Base-by-base conservation (phyloP, 1,140 invertebrate species). In the Parasteatoda tepidariorum region DNA sequence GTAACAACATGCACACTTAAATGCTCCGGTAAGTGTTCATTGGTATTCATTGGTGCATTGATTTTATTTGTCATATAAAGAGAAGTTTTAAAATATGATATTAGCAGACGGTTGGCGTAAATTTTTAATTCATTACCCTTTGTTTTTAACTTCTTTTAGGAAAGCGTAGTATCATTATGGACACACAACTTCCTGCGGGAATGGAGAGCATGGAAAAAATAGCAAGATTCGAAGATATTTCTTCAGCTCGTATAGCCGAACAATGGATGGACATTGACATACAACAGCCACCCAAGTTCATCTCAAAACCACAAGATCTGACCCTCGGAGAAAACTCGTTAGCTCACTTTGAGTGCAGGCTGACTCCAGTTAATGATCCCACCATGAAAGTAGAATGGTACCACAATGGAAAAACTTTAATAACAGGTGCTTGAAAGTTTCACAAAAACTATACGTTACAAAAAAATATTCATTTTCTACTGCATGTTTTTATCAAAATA, bases 361-460 rank as follows among this genome's bases (percentile, higher is more conserved):
- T 98, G 26, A 92, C 93, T 74, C 97, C 97, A n/a, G 92, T 96
- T 9, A 95, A 96, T 86, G 96, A 98, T 90, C 94, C 95, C 0
- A 95, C 94, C 79, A 94, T 98, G 94, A 92, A 94, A 85, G 95
- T 98, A 18, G 97, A 98, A 90, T 98, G 97, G 97, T 98, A 94
- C 92, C 96, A 98, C 86, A 97, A 98, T 89, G 97, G 96, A 38
- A 96, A 97, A 90, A 92, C 95, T 11, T 90, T 98, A 61, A 92
- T 86, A 24, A 84, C 84, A 34, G 96, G 95, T 64, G 96, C 15
- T 57, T 41, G 59, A 61, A 24, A n/a, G n/a, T n/a, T n/a, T n/a
- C n/a, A n/a, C n/a, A n/a, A n/a, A n/a, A n/a, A n/a, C n/a, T n/a
- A n/a, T n/a, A n/a, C n/a, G n/a, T n/a, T n/a, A n/a, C n/a, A n/a